A percentile compares a stretch with the other conserved stretches of the same genome.
Evolutionary conservation across 2,797 vertebrate species (phyloP).

Genomic region (Todus mexicanus): DNA sequence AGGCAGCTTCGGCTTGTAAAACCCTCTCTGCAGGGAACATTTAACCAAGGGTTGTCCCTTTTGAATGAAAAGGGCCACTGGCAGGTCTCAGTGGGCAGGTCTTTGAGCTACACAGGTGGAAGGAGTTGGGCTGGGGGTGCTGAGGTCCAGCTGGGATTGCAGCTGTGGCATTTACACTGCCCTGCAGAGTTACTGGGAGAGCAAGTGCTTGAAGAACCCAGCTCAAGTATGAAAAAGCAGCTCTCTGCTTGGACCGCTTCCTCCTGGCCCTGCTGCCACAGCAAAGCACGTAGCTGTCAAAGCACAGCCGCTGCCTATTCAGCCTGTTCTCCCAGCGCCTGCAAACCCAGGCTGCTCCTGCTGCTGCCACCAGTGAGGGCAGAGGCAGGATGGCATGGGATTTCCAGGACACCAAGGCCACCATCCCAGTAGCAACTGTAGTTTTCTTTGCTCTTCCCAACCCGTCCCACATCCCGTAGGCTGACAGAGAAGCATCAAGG

Average conservation of each 20-base stretch:
- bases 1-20: not conserved
- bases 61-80: not conserved
- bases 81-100: not conserved
- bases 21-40: not conserved
- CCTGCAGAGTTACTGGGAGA: not conserved
- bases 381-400: not conserved
- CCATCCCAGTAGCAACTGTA: not conserved
- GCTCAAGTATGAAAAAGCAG: not conserved
- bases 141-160: not conserved
- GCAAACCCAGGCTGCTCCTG: not conserved
- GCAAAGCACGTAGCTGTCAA: not conserved
- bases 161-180: not conserved
- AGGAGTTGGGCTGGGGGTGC: not conserved
- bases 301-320: not conserved
- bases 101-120: not conserved
- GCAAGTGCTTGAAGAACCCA: not conserved
- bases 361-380: not conserved
- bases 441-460: not conserved
- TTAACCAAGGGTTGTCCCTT: not conserved
- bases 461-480: not conserved
- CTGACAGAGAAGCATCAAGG: not conserved
- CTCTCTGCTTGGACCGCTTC: not conserved
- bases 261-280: not conserved
- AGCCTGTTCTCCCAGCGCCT: not conserved
- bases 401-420: not conserved